phyloP scores from a whole-genome alignment of 2,888 invertebrate genomes.

The Azorinus chamasolen region DNA sequence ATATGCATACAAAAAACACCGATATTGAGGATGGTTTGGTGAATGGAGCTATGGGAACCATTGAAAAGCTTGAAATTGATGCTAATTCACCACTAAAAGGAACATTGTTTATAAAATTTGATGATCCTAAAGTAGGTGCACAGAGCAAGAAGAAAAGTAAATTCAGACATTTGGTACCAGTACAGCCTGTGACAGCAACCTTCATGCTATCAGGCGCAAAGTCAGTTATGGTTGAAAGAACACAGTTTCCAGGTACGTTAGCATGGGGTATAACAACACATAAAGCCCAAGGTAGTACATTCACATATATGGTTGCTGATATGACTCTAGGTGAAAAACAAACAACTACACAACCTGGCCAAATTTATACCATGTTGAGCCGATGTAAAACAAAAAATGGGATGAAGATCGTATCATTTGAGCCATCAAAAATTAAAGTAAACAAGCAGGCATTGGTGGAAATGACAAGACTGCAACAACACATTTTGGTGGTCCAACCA shows the following conservation, averaged over 20 bases:
- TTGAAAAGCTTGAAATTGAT: slow-evolving; percentile 31
- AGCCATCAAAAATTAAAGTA: slow-evolving; percentile 36
- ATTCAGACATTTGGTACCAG: slow-evolving; percentile 9
- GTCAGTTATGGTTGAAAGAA: slow-evolving; percentile 26
- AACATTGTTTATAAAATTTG: slow-evolving; percentile 36
- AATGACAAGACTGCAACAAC: slow-evolving; percentile 21
- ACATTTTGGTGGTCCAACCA: slow-evolving; percentile 5
- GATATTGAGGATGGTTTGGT: slow-evolving; percentile 47
- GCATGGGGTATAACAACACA: slow-evolving; percentile 42
- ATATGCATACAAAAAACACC: slow-evolving; percentile 39
- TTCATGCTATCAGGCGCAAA: slow-evolving; percentile 7
- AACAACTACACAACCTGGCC: slow-evolving; percentile 37
- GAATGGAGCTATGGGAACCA: slow-evolving; percentile 48
- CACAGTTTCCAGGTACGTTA: slow-evolving; percentile 35
- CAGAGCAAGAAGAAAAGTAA: not conserved
- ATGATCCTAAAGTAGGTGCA: slow-evolving; percentile 12
- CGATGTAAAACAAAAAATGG: slow-evolving; percentile 27
- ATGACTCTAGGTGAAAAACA: slow-evolving; percentile 14
- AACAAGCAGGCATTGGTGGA: slow-evolving; percentile 32
- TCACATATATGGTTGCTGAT: slow-evolving; percentile 36
- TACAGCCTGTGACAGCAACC: slow-evolving; percentile 9
- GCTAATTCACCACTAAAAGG: slow-evolving; percentile 5
- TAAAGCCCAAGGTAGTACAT: slow-evolving; percentile 43
- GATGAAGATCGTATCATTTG: slow-evolving; percentile 37
- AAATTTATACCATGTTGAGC: slow-evolving; percentile 50